phyloP scores from a whole-genome alignment of 2,113 vertebrate genomes.

The Uria lomvia region DNA sequence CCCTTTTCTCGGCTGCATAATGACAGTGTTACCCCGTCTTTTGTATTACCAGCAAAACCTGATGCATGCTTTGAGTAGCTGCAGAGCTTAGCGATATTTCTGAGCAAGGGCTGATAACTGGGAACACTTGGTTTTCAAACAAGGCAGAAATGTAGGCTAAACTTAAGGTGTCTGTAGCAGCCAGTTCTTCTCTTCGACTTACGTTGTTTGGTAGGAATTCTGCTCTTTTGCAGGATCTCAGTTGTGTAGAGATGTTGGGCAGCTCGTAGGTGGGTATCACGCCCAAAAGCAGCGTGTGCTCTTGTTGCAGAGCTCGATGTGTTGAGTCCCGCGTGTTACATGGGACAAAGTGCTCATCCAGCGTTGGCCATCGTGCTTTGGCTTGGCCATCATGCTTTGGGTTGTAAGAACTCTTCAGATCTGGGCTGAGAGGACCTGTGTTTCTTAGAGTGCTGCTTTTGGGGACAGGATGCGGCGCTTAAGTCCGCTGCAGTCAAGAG shows the following conservation, averaged over 20 bases:
- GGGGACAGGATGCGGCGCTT: not conserved
- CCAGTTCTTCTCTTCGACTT: not conserved
- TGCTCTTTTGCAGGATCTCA: not conserved
- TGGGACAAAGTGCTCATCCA: not conserved
- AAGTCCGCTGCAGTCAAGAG: not conserved
- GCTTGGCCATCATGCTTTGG: not conserved
- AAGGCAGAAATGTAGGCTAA: not conserved
- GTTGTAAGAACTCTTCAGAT: not conserved
- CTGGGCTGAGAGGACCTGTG: not conserved
- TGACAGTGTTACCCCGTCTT: not conserved
- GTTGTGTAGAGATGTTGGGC: not conserved
- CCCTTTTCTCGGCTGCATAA: not conserved
- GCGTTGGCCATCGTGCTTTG: rapidly evolving
- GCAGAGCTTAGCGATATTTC: not conserved
- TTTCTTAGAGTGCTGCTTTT: not conserved
- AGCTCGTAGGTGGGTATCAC: not conserved
- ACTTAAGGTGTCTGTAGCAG: not conserved
- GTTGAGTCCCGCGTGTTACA: not conserved
- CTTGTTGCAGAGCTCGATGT: not conserved
- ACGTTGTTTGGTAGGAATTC: not conserved
- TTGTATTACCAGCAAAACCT: not conserved
- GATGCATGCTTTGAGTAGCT: not conserved
- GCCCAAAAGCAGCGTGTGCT: not conserved
- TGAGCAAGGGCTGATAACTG: not conserved
- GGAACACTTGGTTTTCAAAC: not conserved